These are phyloP conservation scores for Cryptocheilus praepositus DNA, from an alignment of 2,888 invertebrate genomes.

Conservation along the genomic window DNA sequence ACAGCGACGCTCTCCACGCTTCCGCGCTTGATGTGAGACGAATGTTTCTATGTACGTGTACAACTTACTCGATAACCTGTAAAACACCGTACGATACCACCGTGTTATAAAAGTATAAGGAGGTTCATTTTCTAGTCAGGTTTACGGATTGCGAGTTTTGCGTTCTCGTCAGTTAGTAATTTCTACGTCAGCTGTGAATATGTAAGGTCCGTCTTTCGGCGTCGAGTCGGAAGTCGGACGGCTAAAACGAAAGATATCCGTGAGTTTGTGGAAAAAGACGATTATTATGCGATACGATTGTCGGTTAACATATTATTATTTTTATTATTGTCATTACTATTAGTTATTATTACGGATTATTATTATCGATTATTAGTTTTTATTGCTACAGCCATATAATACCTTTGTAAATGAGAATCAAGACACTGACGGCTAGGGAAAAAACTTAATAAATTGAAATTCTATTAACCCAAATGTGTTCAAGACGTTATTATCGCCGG, in stretches of 20 bases:
- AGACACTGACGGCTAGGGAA: slow-evolving; percentile 70
- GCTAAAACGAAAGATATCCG: slow-evolving; percentile 31
- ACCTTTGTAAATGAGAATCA: slow-evolving; percentile 72
- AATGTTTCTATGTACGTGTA: slow-evolving; percentile 67
- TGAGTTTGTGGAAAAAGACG: slow-evolving; percentile 30
- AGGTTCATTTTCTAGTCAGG: slow-evolving; percentile 62
- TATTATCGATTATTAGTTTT: slow-evolving; percentile 53
- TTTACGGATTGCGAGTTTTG: slow-evolving; percentile 43
- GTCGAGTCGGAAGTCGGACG: slow-evolving; percentile 35
- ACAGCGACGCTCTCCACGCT: slow-evolving; percentile 51
- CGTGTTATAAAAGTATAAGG: slow-evolving; percentile 36
- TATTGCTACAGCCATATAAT: slow-evolving; percentile 65
- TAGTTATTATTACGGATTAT: slow-evolving; percentile 53
- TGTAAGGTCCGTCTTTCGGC: slow-evolving; percentile 21
- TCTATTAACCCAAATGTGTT: slow-evolving; percentile 69
- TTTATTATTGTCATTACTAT: slow-evolving; percentile 51
- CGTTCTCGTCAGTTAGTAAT: slow-evolving; percentile 33
- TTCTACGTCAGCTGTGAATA: slow-evolving; percentile 43
- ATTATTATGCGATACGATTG: slow-evolving; percentile 45
- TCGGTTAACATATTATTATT: slow-evolving; percentile 50
- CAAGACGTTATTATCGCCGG: slow-evolving; percentile 9
- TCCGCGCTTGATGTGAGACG: slow-evolving; percentile 63
- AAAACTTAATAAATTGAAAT: slow-evolving; percentile 72
- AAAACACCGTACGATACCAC: slow-evolving; percentile 53
- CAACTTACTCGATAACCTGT: slow-evolving; percentile 58